Conservation (phyloP, 2,888 invertebrate species). For the Trissonchulus latispiculum region DNA sequence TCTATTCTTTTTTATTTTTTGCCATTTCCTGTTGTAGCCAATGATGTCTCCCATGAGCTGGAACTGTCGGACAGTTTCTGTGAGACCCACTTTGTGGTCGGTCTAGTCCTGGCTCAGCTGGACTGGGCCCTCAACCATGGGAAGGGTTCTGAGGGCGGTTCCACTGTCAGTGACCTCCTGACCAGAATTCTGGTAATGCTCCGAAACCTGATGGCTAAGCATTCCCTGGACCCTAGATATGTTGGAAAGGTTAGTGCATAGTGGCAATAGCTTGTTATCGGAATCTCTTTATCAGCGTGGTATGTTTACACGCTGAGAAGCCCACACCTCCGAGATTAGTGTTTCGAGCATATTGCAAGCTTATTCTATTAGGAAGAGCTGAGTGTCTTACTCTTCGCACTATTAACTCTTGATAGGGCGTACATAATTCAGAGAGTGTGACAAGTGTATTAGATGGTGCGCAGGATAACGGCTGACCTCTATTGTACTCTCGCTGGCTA, state of each 20-base stretch:
- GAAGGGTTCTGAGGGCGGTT: conserved; percentile 50
- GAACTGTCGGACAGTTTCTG: conserved; percentile 68
- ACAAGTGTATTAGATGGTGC: no score
- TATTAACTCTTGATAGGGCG: no score
- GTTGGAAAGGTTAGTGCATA: conserved; percentile 56
- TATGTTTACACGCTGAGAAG: no score
- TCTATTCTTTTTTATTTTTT: neutral
- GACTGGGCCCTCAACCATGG: conserved; percentile 74
- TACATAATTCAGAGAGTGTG: no score
- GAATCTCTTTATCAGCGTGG: neutral
- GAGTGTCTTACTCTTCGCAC: no score
- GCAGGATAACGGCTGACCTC: no score
- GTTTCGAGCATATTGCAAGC: no score
- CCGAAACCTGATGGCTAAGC: conserved; percentile 78
- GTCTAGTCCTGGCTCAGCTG: conserved; percentile 74
- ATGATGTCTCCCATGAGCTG: conserved; percentile 45
- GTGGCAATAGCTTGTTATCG: neutral
- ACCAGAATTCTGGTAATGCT: conserved; percentile 67
- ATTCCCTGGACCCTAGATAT: conserved; percentile 83
- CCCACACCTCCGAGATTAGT: no score
- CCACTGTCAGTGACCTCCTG: no score
- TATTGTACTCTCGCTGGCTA: no score
- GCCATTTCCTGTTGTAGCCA: conserved; percentile 30
- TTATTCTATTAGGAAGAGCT: no score
- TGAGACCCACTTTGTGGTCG: conserved; percentile 79